phyloP scores from a whole-genome alignment of 2,888 invertebrate genomes.

The Axea sp. region DNA sequence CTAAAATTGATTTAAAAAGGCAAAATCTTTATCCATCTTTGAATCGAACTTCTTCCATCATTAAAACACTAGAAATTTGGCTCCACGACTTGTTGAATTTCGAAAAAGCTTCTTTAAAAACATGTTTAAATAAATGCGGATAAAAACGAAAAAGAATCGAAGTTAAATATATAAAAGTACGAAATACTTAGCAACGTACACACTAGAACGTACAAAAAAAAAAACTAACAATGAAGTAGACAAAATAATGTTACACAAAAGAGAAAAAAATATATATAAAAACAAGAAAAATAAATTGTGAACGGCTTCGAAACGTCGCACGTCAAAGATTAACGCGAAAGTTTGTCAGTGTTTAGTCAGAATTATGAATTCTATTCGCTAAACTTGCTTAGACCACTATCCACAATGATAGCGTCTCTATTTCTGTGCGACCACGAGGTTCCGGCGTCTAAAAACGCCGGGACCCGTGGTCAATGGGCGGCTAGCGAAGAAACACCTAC shows the following conservation, averaged over 20 bases:
- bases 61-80: too few relatives aligned
- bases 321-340: conserved; percentile 18
- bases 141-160: conserved; percentile 7
- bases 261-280: background rate
- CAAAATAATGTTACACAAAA: conserved; percentile 2
- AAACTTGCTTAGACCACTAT: conserved; percentile 33
- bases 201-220: conserved; percentile 30
- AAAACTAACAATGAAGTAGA: conserved; percentile 4
- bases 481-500: conserved; percentile 54
- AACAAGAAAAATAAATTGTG: background rate
- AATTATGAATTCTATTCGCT: conserved; percentile 45
- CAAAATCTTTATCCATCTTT: too few relatives aligned
- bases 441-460: background rate
- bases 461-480: conserved; percentile 1
- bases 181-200: conserved; percentile 39
- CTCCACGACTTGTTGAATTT: conserved; percentile 18
- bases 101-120: background rate
- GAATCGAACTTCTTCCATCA: too few relatives aligned
- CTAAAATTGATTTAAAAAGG: too few relatives aligned
- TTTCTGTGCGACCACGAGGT: background rate
- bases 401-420: conserved; percentile 9
- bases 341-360: conserved; percentile 30
- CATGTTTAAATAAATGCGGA: conserved; percentile 18
- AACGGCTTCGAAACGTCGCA: conserved; percentile 14
- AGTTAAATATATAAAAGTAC: conserved; percentile 38